phyloP scores from a whole-genome alignment of 2,888 invertebrate species.

The Meteorus colon region DNA sequence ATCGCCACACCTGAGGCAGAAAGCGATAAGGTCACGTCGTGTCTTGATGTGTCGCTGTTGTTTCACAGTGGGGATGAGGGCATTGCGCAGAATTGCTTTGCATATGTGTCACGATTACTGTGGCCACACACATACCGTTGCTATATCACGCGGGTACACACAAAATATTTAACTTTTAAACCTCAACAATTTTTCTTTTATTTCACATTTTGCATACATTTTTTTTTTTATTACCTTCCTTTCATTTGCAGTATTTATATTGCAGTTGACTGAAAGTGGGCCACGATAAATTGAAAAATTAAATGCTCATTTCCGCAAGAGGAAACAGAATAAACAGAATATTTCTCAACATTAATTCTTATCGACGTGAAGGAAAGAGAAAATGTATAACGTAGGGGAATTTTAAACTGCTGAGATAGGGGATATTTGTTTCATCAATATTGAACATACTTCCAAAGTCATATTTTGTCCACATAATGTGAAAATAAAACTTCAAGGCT shows the following conservation, averaged over 20 bases:
- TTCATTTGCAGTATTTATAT: background rate
- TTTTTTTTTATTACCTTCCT: background rate
- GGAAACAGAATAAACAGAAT: background rate
- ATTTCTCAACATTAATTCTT: slow-evolving; percentile 3
- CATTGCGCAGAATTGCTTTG: slow-evolving; percentile 17
- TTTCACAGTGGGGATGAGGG: background rate
- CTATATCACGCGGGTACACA: background rate
- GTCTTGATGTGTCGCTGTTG: slow-evolving; percentile 11
- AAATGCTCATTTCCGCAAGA: background rate
- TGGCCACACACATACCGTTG: slow-evolving; percentile 8
- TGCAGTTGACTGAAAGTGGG: background rate
- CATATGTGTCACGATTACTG: slow-evolving; percentile 17
- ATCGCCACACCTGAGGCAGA: slow-evolving; percentile 15
- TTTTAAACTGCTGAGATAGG: background rate
- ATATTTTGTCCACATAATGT: slow-evolving; percentile 15
- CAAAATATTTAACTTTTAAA: background rate
- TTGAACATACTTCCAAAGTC: slow-evolving; percentile 25
- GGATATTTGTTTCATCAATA: slow-evolving; percentile 24
- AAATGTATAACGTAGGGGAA: background rate
- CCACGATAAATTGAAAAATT: background rate
- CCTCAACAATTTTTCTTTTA: background rate
- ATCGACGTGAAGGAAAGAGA: background rate
- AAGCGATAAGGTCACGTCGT: slow-evolving; percentile 6
- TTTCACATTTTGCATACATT: background rate
- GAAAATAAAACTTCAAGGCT: slow-evolving; percentile 3